Evolutionary conservation across 2,888 invertebrate species (phyloP).

Genomic region (Pseudococcus viburni): DNA sequence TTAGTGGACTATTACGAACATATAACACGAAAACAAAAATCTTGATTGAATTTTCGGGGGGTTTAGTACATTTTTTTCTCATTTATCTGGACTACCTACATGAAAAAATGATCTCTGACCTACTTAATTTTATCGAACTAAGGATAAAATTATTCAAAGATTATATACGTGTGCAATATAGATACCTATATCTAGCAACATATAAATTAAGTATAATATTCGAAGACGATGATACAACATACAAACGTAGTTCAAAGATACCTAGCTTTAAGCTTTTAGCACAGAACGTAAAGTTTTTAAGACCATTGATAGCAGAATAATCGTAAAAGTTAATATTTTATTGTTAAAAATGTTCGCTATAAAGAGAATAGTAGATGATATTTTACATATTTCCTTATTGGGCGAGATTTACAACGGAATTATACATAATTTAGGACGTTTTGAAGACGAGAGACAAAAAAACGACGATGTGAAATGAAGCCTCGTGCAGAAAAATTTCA

Average conservation of each 20-base stretch:
- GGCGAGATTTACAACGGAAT: slow-evolving; percentile 54
- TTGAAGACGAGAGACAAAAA: slow-evolving; percentile 1
- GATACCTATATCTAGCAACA: too few species aligned
- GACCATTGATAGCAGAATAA: neutral
- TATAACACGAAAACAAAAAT: too few species aligned
- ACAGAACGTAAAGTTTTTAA: neutral
- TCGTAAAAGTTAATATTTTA: slow-evolving; percentile 3
- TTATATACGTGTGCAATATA: too few species aligned
- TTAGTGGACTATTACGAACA: too few species aligned
- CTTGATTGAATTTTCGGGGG: too few species aligned
- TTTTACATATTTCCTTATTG: slow-evolving; percentile 35
- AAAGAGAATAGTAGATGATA: slow-evolving; percentile 12
- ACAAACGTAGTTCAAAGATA: neutral
- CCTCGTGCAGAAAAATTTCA: neutral
- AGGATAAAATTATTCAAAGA: too few species aligned
- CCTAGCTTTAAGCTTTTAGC: neutral
- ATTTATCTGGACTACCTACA: too few species aligned
- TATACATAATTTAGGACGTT: slow-evolving; percentile 12
- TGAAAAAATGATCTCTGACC: too few species aligned
- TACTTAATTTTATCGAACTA: too few species aligned
- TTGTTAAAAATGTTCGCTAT: slow-evolving; percentile 18
- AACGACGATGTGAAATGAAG: neutral
- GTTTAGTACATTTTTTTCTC: too few species aligned
- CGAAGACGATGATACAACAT: too few species aligned
- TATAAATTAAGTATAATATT: too few species aligned